These are phyloP conservation scores for Entelurus aequoreus DNA, from an alignment of 2,113 vertebrate species.

Conservation along the genomic window DNA sequence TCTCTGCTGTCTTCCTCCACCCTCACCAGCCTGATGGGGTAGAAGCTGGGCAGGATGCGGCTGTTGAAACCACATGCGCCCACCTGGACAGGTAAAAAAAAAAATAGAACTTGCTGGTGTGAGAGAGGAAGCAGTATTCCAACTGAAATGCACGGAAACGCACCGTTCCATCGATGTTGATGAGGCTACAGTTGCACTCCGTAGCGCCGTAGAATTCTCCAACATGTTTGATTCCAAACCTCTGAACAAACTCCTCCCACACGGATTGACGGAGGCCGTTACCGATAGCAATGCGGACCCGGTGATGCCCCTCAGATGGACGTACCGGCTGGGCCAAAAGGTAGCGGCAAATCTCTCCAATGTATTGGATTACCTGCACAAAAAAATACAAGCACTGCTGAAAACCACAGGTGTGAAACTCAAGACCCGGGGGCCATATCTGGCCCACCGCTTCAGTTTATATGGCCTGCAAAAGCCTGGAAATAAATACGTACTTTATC, in stretches of 20 bases:
- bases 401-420: neutral
- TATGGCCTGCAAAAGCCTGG: too few species aligned
- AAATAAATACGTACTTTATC: too few species aligned
- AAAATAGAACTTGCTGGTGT: neutral
- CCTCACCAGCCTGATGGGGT: slow-evolving; percentile 81
- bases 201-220: slow-evolving; percentile 92
- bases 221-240: slow-evolving; percentile 76
- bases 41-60: slow-evolving; percentile 78
- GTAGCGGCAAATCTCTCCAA: slow-evolving; percentile 89
- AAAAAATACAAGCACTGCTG: neutral
- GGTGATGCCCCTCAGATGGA: slow-evolving; percentile 68
- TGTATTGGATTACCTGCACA: slow-evolving; percentile 85
- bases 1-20: slow-evolving; percentile 78
- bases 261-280: slow-evolving; percentile 81
- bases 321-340: slow-evolving; percentile 77
- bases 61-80: slow-evolving; percentile 85
- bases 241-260: slow-evolving; percentile 82
- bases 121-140: neutral
- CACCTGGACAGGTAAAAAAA: slow-evolving; percentile 60
- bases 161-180: slow-evolving; percentile 89
- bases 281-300: slow-evolving; percentile 79
- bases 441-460: too few species aligned
- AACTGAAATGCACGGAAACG: neutral
- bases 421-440: too few species aligned
- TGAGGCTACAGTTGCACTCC: slow-evolving; percentile 89